Evolutionary conservation across 2,113 vertebrate genomes (phyloP), one percentile per base, ranked within the genome.

Genomic region (Sitta europaea): DNA sequence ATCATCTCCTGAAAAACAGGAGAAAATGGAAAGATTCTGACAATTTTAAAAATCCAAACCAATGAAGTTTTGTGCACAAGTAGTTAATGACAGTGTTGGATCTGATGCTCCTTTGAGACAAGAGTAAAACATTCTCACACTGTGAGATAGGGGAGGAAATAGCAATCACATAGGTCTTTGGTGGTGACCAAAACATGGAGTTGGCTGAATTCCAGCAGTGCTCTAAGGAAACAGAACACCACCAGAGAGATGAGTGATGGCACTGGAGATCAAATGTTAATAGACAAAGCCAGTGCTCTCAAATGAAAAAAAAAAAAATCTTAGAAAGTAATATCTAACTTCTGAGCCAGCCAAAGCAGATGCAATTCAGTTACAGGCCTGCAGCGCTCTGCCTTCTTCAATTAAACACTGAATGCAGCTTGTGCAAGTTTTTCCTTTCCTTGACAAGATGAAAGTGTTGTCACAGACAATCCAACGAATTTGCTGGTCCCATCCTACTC

Each of bases 201-300:
- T 8, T 91, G 90, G 70, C 59, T 73, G 82, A 93, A 93, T 96
- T 80, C 86, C 95, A 96, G 47, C 33, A 77, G 43, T 40, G 51
- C 51, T 79, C 71, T 80, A 62, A 83, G 88, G 88, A 95, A 97
- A 95, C 53, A 81, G 68, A 92, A 94, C 0, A 11, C 40, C 75
- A 95, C 47, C 1, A 3, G 50, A 88, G 40, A 81, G 43, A 50
- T 83, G 86, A 90, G 50, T 81, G 90, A 90, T 86, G 67, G 63
- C n/a, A 61, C 25, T 22, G 73, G 36, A 91, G 70, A 93, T 76
- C 80, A 85, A 81, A 90, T 91, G 63, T 76, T 75, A 85, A 54
- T 71, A 91, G 91, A 81, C 57, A 96, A 96, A 86, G 55, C 14
- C n/a, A 94, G 42, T 45, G 40, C 45, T 85, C 28, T 66, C 40